Evolutionary conservation across 2,888 invertebrate genomes (phyloP), one percentile per base, ranked within the genome.

Genomic region (Brachynemurus nebulosus): DNA sequence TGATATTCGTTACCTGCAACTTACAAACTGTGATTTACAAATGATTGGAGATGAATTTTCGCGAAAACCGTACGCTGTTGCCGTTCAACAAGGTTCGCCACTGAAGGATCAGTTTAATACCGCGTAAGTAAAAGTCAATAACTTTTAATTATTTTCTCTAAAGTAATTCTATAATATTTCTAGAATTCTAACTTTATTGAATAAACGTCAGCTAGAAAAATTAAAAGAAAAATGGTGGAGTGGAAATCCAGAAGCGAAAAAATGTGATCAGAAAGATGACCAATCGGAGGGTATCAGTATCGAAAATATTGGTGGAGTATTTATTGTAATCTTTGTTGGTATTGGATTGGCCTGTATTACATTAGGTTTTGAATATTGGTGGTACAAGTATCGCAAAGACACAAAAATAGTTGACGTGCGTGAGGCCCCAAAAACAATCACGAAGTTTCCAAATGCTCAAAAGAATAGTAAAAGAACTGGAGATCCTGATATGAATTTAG

Each of bases 221-320:
- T 66, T 97, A 12, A 96, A 96, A 65, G 93, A 95, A 57, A 80
- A 76, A 54, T 98, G 97, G 97, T 98, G 97, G 97, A 85, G 79
- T 54, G 80, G 82, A 50, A 92, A 92, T 57, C 82, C 81, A 0
- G 74, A 78, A 6, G 77, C 76, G 25, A 76, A 76, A 54, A 74
- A 76, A 48, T 91, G 91, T 55, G 86, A 88, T 54, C 83, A 86
- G 53, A 82, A 86, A 44, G 89, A 91, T 57, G 88, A 92, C 59
- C 91, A 95, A 59, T 88, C 88, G 3, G 96, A 95, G 59, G 97
- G 97, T 40, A 97, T 97, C 58, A 93, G 92, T 47, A 95, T 97
- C 48, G 84, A 92, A 59, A 97, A 97, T 62, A 97, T 97, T 52
- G 96, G 93, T 38, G 96, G 96, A 1, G 96, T 97, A 0, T 97